Evolutionary conservation across 2,888 invertebrate genomes (phyloP), one percentile per base, ranked within the genome.

Genomic region (Cataglyphis albicans): DNA sequence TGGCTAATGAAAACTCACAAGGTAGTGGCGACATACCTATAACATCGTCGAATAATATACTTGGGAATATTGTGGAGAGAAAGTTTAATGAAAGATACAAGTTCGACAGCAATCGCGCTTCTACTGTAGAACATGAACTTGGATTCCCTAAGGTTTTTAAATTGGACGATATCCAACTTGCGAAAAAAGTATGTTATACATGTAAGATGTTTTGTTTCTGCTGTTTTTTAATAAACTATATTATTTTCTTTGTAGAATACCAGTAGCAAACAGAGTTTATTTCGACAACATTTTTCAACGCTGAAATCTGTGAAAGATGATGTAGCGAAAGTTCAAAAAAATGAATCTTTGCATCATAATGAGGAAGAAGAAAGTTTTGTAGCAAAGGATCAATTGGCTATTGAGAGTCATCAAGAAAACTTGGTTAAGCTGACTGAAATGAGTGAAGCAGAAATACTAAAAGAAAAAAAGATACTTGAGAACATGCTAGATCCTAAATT

Each of bases 371-470:
- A 10, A 21, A 91, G 89, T 82, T 74, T 83, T 38, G 80, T 93
- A 10, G 63, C 94, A 3, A 84, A 91, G 73, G 94, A 93, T n/a
- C 86, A 93, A 6, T 95, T 95, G 89, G 94, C 92, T 76, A 32
- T 87, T 87, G 95, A 96, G 90, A 97, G 98, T 83, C 98, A 98
- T 91, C 94, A 95, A 86, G 97, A 98, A 94, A 99, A 98, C 94
- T 65, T 97, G 0, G 95, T 96, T 88, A 95, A 96, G 81, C 92
- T 99, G 15, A 95, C 95, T 59, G 94, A 96, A 91, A 97, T 98
- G 97, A 96, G 96, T 1, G 95, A 96, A 87, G 95, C 96, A 75
- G 97, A 98, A 90, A 98, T 98, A 89, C 90, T 97, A 21, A 95
- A 96, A 75, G 98, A 98, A 93, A 96, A 96, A 86, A 95, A 96